These are phyloP conservation scores for Anabas testudineus DNA, from an alignment of 2,797 vertebrate species.

Conservation along the genomic window DNA sequence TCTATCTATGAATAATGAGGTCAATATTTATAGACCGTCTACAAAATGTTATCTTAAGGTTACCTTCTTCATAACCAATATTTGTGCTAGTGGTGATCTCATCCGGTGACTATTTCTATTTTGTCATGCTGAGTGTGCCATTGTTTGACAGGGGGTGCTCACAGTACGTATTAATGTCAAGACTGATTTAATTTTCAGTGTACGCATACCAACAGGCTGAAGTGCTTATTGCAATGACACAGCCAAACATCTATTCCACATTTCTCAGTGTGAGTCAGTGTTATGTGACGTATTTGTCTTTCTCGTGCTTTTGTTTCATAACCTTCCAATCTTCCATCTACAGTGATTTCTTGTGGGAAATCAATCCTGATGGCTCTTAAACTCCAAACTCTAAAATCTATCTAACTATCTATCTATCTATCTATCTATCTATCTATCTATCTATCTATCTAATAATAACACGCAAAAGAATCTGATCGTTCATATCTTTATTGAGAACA, in stretches of 20 bases:
- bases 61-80: not conserved
- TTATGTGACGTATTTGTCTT: slow-evolving; percentile 28
- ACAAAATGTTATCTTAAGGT: not conserved
- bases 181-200: slow-evolving; percentile 25
- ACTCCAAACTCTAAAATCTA: slow-evolving; percentile 24
- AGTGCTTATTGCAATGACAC: slow-evolving; percentile 13
- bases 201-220: slow-evolving; percentile 1
- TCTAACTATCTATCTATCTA: slow-evolving; percentile 3
- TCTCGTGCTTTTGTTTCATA: slow-evolving; percentile 32
- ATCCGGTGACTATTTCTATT: slow-evolving; percentile 2
- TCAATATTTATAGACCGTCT: not conserved
- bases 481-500: too few species aligned
- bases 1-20: slow-evolving; percentile 1
- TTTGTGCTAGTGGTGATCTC: not conserved
- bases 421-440: slow-evolving; percentile 27
- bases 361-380: slow-evolving; percentile 37
- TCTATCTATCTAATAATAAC: slow-evolving; percentile 20
- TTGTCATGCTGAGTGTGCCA: not conserved
- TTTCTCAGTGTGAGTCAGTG: slow-evolving; percentile 17
- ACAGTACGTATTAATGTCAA: slow-evolving; percentile 26
- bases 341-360: slow-evolving; percentile 42
- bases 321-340: slow-evolving; percentile 35
- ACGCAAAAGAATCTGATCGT: too few species aligned
- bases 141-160: slow-evolving; percentile 10
- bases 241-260: slow-evolving; percentile 16